Evolutionary conservation across 2,113 vertebrate genomes (phyloP).

Genomic region (Corvus cornix): DNA sequence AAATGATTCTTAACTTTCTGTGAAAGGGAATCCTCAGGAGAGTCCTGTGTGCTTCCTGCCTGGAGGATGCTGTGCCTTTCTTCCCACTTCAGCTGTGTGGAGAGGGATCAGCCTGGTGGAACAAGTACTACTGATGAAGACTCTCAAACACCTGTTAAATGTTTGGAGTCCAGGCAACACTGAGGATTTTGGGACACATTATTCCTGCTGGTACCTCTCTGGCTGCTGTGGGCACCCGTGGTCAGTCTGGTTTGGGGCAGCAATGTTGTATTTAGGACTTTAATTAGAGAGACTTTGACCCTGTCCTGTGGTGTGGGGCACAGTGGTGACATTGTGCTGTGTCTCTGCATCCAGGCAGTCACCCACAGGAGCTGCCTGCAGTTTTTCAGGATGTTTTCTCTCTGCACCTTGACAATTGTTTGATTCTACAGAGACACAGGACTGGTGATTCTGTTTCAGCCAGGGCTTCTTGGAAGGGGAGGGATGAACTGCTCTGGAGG

Average conservation of each 20-base stretch:
- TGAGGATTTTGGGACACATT: neutral
- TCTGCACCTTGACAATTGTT: neutral
- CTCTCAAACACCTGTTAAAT: neutral
- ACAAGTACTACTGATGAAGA: neutral
- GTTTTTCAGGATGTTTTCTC: neutral
- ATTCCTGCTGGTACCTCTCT: rapidly evolving
- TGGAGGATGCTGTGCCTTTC: neutral
- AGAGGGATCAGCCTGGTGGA: neutral
- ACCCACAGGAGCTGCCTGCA: neutral
- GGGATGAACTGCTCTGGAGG: neutral
- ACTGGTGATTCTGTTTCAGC: neutral
- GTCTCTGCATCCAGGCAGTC: neutral
- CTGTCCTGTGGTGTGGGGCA: neutral
- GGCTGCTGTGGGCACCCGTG: neutral
- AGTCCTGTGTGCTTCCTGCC: neutral
- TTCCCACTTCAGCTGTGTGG: too few species aligned
- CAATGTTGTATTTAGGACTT: neutral
- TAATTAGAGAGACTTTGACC: neutral
- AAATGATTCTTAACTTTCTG: neutral
- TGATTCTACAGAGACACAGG: neutral
- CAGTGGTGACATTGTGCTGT: neutral
- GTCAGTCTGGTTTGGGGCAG: neutral
- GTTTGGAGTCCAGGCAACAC: neutral
- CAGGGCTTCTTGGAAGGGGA: neutral
- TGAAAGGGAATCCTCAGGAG: neutral